Conservation (phyloP, 2,888 invertebrate genomes). For the Dexiosoma caninum region DNA sequence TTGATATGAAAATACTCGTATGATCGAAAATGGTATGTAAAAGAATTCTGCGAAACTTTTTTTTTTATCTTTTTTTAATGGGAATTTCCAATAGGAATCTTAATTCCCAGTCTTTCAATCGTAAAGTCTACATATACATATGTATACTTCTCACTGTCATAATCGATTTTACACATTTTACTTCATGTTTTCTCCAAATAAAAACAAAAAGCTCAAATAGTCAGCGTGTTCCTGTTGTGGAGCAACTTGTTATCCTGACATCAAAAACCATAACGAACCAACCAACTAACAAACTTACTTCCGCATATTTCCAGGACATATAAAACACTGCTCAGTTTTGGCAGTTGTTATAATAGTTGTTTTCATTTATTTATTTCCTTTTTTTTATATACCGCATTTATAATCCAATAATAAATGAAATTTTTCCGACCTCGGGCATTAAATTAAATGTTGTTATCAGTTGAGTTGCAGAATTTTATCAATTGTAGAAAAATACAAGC, state of each 20-base stretch:
- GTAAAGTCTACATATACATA: too few relatives aligned
- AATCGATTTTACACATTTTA: conserved; percentile 14
- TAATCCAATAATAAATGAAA: conserved; percentile 79
- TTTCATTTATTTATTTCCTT: neutral
- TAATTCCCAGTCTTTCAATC: too few relatives aligned
- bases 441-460: conserved; percentile 79
- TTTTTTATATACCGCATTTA: conserved; percentile 51
- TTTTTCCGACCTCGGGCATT: conserved; percentile 79
- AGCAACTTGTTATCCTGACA: conserved; percentile 55
- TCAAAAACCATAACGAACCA: conserved; percentile 55
- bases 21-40: neutral
- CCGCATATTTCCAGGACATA: conserved; percentile 66
- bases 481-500: conserved; percentile 57
- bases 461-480: conserved; percentile 78
- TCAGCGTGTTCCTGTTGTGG: conserved; percentile 1
- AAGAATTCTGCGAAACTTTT: too few relatives aligned
- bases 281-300: conserved; percentile 1
- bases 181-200: neutral
- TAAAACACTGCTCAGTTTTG: conserved; percentile 43
- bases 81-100: too few relatives aligned
- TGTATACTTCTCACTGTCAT: neutral
- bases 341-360: conserved; percentile 41
- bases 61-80: too few relatives aligned
- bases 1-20: neutral
- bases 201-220: neutral